Conservation (phyloP, 23 tunicate genomes). For the Halocynthia aurantium region DNA sequence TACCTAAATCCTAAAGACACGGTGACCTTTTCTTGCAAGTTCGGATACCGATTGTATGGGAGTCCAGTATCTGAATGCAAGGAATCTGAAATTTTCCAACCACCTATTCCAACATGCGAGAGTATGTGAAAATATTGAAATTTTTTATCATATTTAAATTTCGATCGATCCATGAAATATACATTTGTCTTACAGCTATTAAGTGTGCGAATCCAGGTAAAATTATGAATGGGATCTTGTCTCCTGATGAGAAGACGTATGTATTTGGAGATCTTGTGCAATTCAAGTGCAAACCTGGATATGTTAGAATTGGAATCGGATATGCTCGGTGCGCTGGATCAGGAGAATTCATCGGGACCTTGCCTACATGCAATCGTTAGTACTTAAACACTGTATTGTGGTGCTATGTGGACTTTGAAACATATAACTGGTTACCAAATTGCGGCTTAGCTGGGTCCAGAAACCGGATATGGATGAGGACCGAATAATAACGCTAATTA, state of each 20-base stretch:
- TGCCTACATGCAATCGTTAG: conserved; percentile 23
- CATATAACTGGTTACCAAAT: no score
- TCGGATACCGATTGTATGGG: conserved; percentile 22
- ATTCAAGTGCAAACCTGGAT: conserved; percentile 9
- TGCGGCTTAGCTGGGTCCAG: no score
- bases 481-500: no score
- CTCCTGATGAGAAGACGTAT: neutral
- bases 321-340: conserved; percentile 12
- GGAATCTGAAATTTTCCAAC: conserved; percentile 4
- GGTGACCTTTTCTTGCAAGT: conserved; percentile 19
- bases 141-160: no score
- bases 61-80: conserved; percentile 15
- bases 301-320: conserved; percentile 10
- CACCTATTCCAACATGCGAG: conserved; percentile 22
- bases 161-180: no score
- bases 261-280: conserved; percentile 6
- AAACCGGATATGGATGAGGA: no score
- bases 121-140: neutral
- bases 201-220: conserved; percentile 1
- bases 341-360: conserved; percentile 1
- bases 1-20: conserved; percentile 11
- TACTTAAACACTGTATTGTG: no score
- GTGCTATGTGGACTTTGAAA: no score
- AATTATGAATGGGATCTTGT: neutral
- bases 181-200: no score